Base-by-base conservation (phyloP, 2,797 vertebrate genomes). In the Pelochelys cantorii region DNA sequence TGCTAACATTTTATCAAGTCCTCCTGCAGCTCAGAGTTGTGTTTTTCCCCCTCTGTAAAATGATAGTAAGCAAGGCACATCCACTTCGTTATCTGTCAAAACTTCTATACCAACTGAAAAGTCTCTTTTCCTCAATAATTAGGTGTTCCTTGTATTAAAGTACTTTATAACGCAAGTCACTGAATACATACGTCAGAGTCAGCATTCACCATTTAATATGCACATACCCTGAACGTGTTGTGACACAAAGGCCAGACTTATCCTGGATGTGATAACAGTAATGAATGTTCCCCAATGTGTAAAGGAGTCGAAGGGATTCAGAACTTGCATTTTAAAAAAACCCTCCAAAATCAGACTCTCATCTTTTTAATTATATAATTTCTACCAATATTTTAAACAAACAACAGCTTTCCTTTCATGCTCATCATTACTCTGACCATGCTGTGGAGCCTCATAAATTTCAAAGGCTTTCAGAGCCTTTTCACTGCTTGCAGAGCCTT, bases 101-200 rank as follows among this genome's bases (percentile, higher is more conserved):
- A 48, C 42, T 25, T 4, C 3, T 2, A 84, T 5, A 65, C 75
- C 52, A 8, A 20, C 71, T 0, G 15, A 27, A 81, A 62, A 91
- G 11, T 52, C n/a, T 83, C 53, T 65, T 89, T 84, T 65, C 2
- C 27, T 0, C 0, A 56, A 34, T 0, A 0, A 37, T 59, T 27
- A 81, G 23, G 27, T 0, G 2, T 79, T 34, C 2, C 0, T 37
- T 71, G 75, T 0, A 1, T 78, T 37, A n/a, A 79, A 31, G 57
- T 52, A 34, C 62, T 11, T 0, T 74, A 1, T 85, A 48, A 31
- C 14, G 7, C 68, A 59, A 9, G 37, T 71, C 74, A 78, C 85
- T n/a, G 86, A 92, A 74, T 59, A 12, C 81, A 79, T 56, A 55
- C 83, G 5, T 5, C 22, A 3, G 62, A 56, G 11, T 1, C 42